A percentile compares a stretch with the other conserved stretches of the same genome.
Conservation (phyloP, 1,140 invertebrate species). For the Drosophila asahinai region DNA sequence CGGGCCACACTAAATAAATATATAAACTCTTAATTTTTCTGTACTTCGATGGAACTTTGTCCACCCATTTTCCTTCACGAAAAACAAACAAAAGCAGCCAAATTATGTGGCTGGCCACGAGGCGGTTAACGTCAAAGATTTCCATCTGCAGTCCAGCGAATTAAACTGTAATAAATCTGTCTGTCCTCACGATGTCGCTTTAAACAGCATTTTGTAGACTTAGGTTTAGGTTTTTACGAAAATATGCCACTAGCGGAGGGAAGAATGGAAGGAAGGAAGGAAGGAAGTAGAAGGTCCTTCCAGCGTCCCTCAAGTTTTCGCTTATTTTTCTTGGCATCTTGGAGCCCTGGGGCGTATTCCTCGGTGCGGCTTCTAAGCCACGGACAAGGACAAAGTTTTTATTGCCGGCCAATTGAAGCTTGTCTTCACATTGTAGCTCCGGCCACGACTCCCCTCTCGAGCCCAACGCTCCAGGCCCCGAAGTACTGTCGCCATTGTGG, state of each 20-base stretch:
- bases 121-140: conserved; percentile 30
- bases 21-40: conserved; percentile 75
- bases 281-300: conserved; percentile 37
- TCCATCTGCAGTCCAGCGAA: conserved; percentile 34
- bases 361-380: conserved; percentile 29
- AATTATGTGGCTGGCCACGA: conserved; percentile 29
- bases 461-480: conserved; percentile 31
- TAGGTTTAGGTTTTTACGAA: conserved; percentile 16
- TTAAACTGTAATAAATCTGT: conserved; percentile 81
- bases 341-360: conserved; percentile 14
- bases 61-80: conserved; percentile 17
- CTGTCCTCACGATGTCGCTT: conserved; percentile 41
- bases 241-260: conserved; percentile 49
- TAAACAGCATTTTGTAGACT: conserved; percentile 54
- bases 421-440: conserved; percentile 31
- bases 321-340: conserved; percentile 44
- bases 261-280: conserved; percentile 5
- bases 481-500: conserved; percentile 53
- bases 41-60: conserved; percentile 44
- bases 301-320: conserved; percentile 25
- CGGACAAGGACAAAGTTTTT: conserved; percentile 72
- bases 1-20: conserved; percentile 67
- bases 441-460: conserved; percentile 6
- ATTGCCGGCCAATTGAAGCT: conserved; percentile 76
- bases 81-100: conserved; percentile 34